phyloP scores from a whole-genome alignment of 2,797 vertebrate species.

The Scleropages formosus region DNA sequence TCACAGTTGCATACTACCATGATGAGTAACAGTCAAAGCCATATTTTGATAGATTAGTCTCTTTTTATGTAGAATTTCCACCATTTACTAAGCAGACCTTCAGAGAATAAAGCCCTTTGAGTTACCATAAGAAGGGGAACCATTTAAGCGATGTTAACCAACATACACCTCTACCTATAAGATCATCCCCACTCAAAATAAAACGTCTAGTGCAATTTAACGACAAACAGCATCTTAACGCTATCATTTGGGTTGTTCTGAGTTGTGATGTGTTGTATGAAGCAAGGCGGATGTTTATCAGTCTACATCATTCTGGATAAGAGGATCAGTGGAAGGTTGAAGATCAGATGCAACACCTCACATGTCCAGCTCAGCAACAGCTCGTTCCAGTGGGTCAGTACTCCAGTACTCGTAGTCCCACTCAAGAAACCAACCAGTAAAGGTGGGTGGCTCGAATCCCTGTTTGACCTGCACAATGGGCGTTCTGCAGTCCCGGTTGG shows the following conservation, averaged over 20 bases:
- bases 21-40: conserved; percentile 11
- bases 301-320: neutral
- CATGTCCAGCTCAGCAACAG: conserved; percentile 66
- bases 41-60: conserved; percentile 3
- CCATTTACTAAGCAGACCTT: neutral
- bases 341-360: conserved; percentile 36
- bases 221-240: too few relatives aligned
- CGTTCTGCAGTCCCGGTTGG: conserved; percentile 65
- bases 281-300: neutral
- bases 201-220: neutral
- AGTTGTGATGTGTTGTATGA: too few relatives aligned
- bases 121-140: neutral
- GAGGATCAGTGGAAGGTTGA: neutral
- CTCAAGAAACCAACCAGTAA: conserved; percentile 59
- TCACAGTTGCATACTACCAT: neutral
- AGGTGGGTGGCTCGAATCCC: conserved; percentile 52
- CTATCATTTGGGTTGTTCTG: too few relatives aligned
- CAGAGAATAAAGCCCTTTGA: neutral
- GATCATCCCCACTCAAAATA: neutral
- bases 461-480: conserved; percentile 48
- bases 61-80: neutral
- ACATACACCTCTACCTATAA: neutral
- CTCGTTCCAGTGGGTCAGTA: conserved; percentile 63
- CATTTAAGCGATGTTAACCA: too few relatives aligned
- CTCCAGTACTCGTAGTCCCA: conserved; percentile 54